Evolutionary conservation across 2,113 vertebrate genomes (phyloP).

Genomic region (Rostratula benghalensis): DNA sequence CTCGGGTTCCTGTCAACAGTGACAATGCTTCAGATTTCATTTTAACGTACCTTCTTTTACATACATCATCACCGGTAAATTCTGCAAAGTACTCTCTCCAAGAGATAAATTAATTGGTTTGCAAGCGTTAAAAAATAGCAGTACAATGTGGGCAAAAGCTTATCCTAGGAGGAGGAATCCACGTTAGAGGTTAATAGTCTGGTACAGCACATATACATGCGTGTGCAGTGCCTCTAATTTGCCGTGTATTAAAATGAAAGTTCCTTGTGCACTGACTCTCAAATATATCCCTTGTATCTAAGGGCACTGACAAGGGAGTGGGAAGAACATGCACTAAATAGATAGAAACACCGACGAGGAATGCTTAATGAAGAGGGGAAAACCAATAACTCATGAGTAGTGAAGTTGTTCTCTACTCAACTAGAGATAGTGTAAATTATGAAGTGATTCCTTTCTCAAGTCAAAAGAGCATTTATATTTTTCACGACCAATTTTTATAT

Average conservation of each 20-base stretch:
- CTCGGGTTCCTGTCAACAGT: neutral
- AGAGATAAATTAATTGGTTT: neutral
- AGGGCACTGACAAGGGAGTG: slow-evolving; percentile 14
- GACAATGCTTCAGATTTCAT: neutral
- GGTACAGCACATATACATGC: neutral
- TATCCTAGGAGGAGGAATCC: neutral
- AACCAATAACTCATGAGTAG: slow-evolving; percentile 41
- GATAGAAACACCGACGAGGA: slow-evolving; percentile 40
- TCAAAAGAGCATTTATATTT: slow-evolving; percentile 49
- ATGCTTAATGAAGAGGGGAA: slow-evolving; percentile 45
- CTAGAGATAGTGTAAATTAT: slow-evolving; percentile 36
- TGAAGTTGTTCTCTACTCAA: slow-evolving; percentile 31
- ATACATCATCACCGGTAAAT: neutral
- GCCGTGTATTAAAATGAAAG: slow-evolving; percentile 25
- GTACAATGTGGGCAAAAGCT: neutral
- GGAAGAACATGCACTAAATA: slow-evolving; percentile 51
- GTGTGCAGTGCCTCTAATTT: neutral
- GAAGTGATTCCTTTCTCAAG: slow-evolving; percentile 26
- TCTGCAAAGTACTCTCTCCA: neutral
- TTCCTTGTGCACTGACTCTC: slow-evolving; percentile 2
- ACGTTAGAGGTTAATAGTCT: neutral
- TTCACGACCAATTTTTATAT: slow-evolving; percentile 25
- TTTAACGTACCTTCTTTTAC: neutral
- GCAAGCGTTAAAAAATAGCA: neutral
- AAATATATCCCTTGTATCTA: slow-evolving; percentile 45